Evolutionary conservation across 2,888 invertebrate genomes (phyloP).

Genomic region (Eilema depressum): DNA sequence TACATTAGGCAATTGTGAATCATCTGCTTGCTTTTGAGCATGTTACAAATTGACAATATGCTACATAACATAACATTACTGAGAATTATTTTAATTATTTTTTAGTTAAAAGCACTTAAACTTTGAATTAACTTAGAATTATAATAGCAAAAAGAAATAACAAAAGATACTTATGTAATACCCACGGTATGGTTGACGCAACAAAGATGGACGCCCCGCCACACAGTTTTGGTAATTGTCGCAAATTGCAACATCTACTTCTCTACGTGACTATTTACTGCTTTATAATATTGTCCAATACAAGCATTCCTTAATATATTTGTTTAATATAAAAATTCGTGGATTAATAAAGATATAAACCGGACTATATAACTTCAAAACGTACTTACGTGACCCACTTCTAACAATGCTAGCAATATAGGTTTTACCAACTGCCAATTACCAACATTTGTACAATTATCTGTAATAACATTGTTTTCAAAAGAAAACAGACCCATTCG

Average conservation of each 20-base stretch:
- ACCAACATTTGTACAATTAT: not conserved
- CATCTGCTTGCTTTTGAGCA: not conserved
- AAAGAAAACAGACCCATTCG: conserved; percentile 24
- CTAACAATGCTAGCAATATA: not conserved
- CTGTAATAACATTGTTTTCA: conserved; percentile 23
- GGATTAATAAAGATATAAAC: not conserved
- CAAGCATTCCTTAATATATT: not conserved
- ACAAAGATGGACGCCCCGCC: conserved; percentile 24
- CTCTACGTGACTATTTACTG: conserved; percentile 30
- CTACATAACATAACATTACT: not conserved
- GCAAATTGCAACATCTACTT: conserved; percentile 30
- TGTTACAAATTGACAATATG: not conserved
- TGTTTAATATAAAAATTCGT: not conserved
- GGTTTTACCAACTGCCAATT: not conserved
- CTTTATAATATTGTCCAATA: conserved; percentile 19
- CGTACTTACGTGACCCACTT: not conserved
- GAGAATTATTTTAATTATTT: not conserved
- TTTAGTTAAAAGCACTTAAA: not conserved
- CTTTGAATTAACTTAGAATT: not conserved
- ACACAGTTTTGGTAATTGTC: conserved; percentile 31
- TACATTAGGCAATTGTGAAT: not conserved
- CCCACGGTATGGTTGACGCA: conserved; percentile 35
- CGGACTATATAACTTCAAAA: not conserved
- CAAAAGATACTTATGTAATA: conserved; percentile 35
- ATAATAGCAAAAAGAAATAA: conserved; percentile 26